Conservation (phyloP, 2,797 vertebrate species). For the Gadopsis bispinosus region DNA sequence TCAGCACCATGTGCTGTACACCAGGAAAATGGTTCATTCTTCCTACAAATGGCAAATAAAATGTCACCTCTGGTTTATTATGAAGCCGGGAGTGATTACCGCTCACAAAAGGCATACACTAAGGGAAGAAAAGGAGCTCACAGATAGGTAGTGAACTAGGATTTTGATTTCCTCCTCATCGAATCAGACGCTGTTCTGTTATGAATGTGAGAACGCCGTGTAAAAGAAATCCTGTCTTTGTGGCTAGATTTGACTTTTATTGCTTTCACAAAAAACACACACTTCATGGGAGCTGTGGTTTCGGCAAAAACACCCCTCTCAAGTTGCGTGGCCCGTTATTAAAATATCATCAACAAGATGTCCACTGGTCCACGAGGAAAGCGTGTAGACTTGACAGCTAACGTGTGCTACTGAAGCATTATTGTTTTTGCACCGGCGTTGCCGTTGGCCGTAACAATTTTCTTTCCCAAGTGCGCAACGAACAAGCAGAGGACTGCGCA, state of each 20-base stretch:
- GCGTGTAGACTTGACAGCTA: constrained; percentile 18
- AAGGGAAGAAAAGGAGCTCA: neutral
- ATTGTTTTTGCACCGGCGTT: constrained; percentile 14
- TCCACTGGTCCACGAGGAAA: constrained; percentile 40
- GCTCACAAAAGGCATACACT: neutral
- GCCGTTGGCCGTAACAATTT: neutral
- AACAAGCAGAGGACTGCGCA: neutral
- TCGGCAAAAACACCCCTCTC: constrained; percentile 52
- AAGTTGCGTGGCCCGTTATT: constrained; percentile 43
- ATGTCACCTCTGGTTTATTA: neutral
- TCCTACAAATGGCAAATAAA: constrained; percentile 6
- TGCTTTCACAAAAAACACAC: constrained; percentile 26
- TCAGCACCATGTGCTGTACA: neutral
- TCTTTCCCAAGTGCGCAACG: neutral
- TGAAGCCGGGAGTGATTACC: neutral
- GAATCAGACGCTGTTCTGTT: constrained; percentile 2
- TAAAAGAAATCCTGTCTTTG: constrained; percentile 23
- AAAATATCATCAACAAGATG: constrained; percentile 57
- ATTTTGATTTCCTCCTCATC: constrained; percentile 16
- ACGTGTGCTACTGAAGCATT: constrained; percentile 3
- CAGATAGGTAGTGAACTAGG: neutral
- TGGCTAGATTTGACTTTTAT: constrained; percentile 19
- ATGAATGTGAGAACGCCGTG: neutral
- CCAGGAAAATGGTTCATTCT: neutral
- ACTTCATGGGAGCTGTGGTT: constrained; percentile 38